Conservation (phyloP, 2,797 vertebrate genomes). For the Gorsachius magnificus region DNA sequence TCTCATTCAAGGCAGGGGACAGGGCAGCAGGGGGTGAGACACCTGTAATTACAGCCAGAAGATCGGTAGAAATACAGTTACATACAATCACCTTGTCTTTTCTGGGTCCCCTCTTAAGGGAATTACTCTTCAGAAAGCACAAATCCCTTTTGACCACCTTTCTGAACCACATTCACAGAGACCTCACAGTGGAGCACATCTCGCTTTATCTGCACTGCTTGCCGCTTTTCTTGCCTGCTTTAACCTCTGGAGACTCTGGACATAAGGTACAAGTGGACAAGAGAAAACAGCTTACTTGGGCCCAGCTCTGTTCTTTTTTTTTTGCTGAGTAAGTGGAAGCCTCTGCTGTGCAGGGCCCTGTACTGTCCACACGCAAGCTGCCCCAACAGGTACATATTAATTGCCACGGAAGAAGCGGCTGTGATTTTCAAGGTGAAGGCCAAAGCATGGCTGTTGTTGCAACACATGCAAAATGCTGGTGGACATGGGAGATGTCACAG, state of each 20-base stretch:
- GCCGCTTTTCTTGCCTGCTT: background rate
- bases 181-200: background rate
- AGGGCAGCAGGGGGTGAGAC: slow-evolving; percentile 48
- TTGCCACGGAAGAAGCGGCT: background rate
- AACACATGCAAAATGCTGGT: background rate
- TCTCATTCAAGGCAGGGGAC: slow-evolving; percentile 47
- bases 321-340: background rate
- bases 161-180: background rate
- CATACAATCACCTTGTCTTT: background rate
- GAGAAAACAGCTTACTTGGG: background rate
- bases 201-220: background rate
- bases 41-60: slow-evolving; percentile 14
- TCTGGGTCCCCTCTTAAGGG: background rate
- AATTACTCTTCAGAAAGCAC: slow-evolving; percentile 32
- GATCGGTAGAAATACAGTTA: slow-evolving; percentile 12
- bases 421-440: background rate
- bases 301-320: background rate
- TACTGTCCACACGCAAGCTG: background rate
- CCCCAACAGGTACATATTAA: background rate
- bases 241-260: background rate
- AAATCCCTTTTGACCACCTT: background rate
- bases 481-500: background rate
- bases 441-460: background rate
- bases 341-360: background rate
- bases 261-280: background rate